Percentiles rank a stretch among this genome's conserved stretches.
Conservation (phyloP, 2,888 invertebrate genomes). For the Strigamia transsilvanica region DNA sequence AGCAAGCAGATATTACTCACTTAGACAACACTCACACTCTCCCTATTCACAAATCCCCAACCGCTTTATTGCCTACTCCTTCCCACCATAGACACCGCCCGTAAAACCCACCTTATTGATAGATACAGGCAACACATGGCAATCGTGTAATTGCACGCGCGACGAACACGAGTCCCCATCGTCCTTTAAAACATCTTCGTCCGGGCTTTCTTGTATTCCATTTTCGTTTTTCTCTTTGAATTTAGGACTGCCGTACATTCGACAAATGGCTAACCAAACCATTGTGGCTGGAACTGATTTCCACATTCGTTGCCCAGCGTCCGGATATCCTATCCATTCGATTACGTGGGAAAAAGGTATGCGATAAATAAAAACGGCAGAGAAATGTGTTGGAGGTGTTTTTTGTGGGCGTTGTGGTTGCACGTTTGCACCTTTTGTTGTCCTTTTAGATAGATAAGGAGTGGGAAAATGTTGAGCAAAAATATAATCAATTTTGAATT, state of each 20-base stretch:
- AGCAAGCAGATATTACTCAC: constrained; percentile 13
- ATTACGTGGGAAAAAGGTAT: constrained; percentile 93
- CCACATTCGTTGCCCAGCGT: constrained; percentile 90
- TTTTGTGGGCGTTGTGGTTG: not conserved
- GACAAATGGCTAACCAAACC: constrained; percentile 91
- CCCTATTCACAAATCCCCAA: constrained; percentile 24
- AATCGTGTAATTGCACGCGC: constrained; percentile 11
- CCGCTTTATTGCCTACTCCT: constrained; percentile 20
- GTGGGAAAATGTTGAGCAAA: too few relatives aligned
- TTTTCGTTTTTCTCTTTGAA: constrained; percentile 45
- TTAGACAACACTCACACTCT: constrained; percentile 1
- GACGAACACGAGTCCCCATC: not conserved
- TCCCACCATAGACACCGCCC: not conserved
- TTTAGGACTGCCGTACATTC: constrained; percentile 84
- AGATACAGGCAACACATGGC: constrained; percentile 25
- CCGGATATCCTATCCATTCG: constrained; percentile 91
- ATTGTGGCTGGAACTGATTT: constrained; percentile 90
- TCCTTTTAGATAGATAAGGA: not conserved
- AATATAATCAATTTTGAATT: too few relatives aligned
- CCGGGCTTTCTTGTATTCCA: not conserved
- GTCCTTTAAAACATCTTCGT: constrained; percentile 40
- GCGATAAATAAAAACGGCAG: constrained; percentile 56
- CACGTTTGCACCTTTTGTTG: constrained; percentile 7
- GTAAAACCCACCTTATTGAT: constrained; percentile 15
- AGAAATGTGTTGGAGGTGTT: not conserved